phyloP scores from a whole-genome alignment of 2,113 vertebrate species.

The Pardalotus punctatus region DNA sequence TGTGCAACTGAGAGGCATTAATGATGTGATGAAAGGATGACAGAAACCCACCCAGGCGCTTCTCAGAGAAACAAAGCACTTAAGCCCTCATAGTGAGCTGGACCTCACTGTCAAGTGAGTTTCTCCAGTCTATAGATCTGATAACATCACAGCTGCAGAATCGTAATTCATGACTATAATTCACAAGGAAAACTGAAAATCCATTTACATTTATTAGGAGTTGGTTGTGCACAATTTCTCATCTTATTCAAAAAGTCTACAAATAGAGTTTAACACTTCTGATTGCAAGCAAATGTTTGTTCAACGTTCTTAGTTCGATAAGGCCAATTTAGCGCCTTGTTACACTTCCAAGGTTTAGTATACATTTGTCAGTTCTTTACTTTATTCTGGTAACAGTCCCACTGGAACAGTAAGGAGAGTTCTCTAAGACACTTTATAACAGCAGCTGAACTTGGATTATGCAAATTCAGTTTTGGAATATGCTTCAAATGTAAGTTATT shows the following conservation, averaged over 20 bases:
- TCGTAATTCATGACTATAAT: slow-evolving; percentile 33
- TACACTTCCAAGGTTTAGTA: slow-evolving; percentile 27
- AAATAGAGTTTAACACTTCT: slow-evolving; percentile 52
- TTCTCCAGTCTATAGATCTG: not conserved
- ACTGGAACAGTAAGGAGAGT: slow-evolving; percentile 12
- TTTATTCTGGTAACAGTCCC: slow-evolving; percentile 13
- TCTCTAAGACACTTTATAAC: slow-evolving; percentile 39
- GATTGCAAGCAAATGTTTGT: slow-evolving; percentile 49
- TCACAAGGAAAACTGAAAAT: slow-evolving; percentile 53
- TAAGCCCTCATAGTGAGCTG: not conserved
- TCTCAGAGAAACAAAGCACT: not conserved
- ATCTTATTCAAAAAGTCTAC: slow-evolving; percentile 50
- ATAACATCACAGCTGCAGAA: not conserved
- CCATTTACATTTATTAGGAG: slow-evolving; percentile 57
- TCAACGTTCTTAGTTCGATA: not conserved
- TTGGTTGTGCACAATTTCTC: slow-evolving; percentile 51
- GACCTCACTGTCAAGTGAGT: not conserved
- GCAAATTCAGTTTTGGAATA: slow-evolving; percentile 22
- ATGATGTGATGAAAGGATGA: not conserved
- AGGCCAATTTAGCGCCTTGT: not conserved
- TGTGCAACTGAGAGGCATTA: not conserved
- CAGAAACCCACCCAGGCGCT: not conserved
- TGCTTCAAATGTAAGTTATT: not conserved
- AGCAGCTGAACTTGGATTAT: slow-evolving; percentile 38
- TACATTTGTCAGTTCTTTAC: slow-evolving; percentile 39